Conservation (phyloP, 2,888 invertebrate species). For the Trichogramma evanescens region DNA sequence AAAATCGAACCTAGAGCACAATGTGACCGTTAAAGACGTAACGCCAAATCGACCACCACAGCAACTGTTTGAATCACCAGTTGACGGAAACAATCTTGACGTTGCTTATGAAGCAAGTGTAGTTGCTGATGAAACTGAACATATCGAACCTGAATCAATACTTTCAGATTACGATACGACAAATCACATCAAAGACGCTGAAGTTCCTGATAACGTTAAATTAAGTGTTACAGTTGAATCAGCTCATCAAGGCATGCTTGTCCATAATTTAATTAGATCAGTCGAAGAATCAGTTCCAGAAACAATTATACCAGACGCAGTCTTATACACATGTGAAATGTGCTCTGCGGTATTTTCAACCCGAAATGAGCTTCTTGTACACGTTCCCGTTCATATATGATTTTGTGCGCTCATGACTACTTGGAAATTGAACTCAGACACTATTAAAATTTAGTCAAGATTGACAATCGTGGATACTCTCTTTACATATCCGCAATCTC, state of each 20-base stretch:
- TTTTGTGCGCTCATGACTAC: slow-evolving; percentile 27
- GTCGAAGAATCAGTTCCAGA: slow-evolving; percentile 49
- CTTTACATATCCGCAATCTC: no score
- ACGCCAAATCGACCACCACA: slow-evolving; percentile 7
- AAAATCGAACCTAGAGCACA: slow-evolving; percentile 20
- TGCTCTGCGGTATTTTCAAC: slow-evolving; percentile 70
- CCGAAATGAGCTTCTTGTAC: slow-evolving; percentile 65
- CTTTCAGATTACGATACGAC: slow-evolving; percentile 34
- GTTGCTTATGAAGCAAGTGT: slow-evolving; percentile 40
- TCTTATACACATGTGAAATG: slow-evolving; percentile 74
- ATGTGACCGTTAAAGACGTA: slow-evolving; percentile 20
- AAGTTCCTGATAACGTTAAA: slow-evolving; percentile 31
- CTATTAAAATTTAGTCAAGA: no score
- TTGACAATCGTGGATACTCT: no score
- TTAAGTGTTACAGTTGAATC: slow-evolving; percentile 43
- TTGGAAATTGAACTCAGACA: no score
- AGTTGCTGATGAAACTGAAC: slow-evolving; percentile 26
- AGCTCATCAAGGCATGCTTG: slow-evolving; percentile 28
- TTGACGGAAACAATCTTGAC: slow-evolving; percentile 37
- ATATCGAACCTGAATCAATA: slow-evolving; percentile 33
- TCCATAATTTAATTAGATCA: slow-evolving; percentile 39
- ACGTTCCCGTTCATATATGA: slow-evolving; percentile 80
- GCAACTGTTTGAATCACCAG: slow-evolving; percentile 27
- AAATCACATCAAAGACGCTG: slow-evolving; percentile 27
- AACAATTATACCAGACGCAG: slow-evolving; percentile 51